These are phyloP conservation scores for Drosophila buzzatii DNA, from an alignment of 2,888 invertebrate genomes.

Conservation along the genomic window DNA sequence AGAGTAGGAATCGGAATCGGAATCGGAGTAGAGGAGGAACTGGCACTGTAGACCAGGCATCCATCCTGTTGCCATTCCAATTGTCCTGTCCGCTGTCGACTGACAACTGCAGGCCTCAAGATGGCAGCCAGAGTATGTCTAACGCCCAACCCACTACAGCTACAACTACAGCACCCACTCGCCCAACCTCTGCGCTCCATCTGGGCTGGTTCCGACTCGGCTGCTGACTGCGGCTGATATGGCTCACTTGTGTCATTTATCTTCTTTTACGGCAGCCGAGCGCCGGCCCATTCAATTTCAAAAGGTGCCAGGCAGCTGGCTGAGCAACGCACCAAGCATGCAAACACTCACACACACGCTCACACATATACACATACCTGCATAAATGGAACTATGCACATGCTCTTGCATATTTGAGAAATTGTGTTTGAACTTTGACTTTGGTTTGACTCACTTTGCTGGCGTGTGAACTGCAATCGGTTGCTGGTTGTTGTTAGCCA, in stretches of 20 bases:
- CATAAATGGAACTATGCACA: constrained; percentile 41
- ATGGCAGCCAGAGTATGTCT: constrained; percentile 53
- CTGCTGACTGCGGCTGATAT: constrained; percentile 71
- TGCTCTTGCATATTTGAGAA: constrained; percentile 75
- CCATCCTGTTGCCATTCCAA: constrained; percentile 4
- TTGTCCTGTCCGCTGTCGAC: constrained; percentile 31
- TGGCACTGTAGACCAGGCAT: neutral
- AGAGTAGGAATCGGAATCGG: too few relatives aligned
- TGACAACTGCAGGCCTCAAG: constrained; percentile 73
- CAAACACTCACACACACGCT: constrained; percentile 28
- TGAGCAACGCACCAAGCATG: constrained; percentile 59
- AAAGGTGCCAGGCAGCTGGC: constrained; percentile 75
- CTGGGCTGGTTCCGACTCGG: constrained; percentile 32
- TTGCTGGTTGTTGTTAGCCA: constrained; percentile 21
- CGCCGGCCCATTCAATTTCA: constrained; percentile 70
- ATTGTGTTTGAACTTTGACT: constrained; percentile 81
- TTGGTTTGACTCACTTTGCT: constrained; percentile 70
- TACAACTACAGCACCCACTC: neutral
- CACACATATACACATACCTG: constrained; percentile 10
- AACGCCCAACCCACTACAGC: neutral
- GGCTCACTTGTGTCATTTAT: constrained; percentile 81
- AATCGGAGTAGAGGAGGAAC: neutral
- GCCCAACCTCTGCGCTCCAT: constrained; percentile 8
- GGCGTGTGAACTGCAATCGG: constrained; percentile 67
- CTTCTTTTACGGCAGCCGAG: constrained; percentile 74